phyloP scores from a whole-genome alignment of 2,888 invertebrate species.

The Calameuta pallipes region DNA sequence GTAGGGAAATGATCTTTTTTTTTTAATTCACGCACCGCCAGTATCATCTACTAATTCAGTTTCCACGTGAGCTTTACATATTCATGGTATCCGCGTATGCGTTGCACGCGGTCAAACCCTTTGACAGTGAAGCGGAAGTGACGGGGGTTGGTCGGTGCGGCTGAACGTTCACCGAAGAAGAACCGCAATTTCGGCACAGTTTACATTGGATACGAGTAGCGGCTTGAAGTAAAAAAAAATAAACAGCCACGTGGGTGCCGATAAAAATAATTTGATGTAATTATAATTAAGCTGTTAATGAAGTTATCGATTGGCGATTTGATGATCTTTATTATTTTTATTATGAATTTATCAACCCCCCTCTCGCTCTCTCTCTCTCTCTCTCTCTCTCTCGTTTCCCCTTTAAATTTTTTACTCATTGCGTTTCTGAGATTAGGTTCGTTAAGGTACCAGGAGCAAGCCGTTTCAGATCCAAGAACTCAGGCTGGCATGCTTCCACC shows the following conservation, averaged over 20 bases:
- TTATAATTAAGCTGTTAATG: not conserved
- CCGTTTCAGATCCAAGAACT: conserved; percentile 17
- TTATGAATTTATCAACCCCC: conserved; percentile 9
- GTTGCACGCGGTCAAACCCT: not conserved
- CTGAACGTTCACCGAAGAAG: not conserved
- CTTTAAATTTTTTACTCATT: conserved; percentile 6
- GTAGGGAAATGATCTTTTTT: not conserved
- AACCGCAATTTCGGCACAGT: not conserved
- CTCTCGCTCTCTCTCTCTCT: conserved; percentile 4
- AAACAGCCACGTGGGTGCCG: not conserved
- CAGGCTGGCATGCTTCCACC: conserved; percentile 55
- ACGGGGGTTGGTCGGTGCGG: not conserved
- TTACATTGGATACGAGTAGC: not conserved
- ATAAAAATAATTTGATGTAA: not conserved
- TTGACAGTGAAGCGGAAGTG: not conserved
- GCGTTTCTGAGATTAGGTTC: not conserved
- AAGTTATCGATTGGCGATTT: not conserved
- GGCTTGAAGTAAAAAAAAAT: not conserved
- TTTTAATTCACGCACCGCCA: not conserved
- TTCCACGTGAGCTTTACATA: not conserved
- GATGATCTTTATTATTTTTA: not conserved
- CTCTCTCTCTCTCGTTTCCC: conserved; percentile 2
- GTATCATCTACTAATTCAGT: not conserved
- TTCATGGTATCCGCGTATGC: not conserved
- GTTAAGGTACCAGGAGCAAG: not conserved